phyloP scores from a whole-genome alignment of 2,888 invertebrate species.

The Ormyrus labotus region DNA sequence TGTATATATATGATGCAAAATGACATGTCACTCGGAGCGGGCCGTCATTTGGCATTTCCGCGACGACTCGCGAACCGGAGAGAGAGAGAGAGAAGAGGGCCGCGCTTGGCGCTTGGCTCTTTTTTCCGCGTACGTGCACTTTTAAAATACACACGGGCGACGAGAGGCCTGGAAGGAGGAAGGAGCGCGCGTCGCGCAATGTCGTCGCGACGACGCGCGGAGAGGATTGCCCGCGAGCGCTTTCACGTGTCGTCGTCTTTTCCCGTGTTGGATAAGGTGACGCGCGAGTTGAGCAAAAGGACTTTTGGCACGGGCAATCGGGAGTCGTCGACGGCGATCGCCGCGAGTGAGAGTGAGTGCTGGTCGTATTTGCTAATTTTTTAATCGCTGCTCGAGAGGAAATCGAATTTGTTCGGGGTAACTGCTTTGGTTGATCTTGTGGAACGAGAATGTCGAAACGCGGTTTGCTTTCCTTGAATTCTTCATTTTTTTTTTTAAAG shows the following conservation, averaged over 20 bases:
- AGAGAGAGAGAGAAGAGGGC: background rate
- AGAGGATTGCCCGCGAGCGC: constrained; percentile 24
- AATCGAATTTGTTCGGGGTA: too few species aligned
- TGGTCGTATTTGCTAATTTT: too few species aligned
- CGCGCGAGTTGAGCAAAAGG: background rate
- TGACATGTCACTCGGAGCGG: constrained; percentile 9
- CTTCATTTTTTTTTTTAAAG: too few species aligned
- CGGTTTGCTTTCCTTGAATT: too few species aligned
- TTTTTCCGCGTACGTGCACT: constrained; percentile 47
- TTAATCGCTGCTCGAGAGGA: too few species aligned
- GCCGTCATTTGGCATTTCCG: constrained; percentile 24
- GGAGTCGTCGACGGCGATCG: too few species aligned
- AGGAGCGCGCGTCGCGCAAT: background rate
- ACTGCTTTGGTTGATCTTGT: too few species aligned
- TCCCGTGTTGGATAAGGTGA: constrained; percentile 2
- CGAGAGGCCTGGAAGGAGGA: background rate
- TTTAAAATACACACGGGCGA: constrained; percentile 11
- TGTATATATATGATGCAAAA: background rate
- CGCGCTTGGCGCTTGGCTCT: constrained; percentile 15
- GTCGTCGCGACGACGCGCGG: background rate
- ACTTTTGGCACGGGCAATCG: too few species aligned
- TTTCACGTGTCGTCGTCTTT: background rate
- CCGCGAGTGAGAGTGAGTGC: too few species aligned
- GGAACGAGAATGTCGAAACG: too few species aligned
- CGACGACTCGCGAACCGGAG: constrained; percentile 5